Percentiles rank a stretch among this genome's conserved stretches.
phyloP scores from a whole-genome alignment of 2,888 invertebrate genomes.

The Cantharis nigra region DNA sequence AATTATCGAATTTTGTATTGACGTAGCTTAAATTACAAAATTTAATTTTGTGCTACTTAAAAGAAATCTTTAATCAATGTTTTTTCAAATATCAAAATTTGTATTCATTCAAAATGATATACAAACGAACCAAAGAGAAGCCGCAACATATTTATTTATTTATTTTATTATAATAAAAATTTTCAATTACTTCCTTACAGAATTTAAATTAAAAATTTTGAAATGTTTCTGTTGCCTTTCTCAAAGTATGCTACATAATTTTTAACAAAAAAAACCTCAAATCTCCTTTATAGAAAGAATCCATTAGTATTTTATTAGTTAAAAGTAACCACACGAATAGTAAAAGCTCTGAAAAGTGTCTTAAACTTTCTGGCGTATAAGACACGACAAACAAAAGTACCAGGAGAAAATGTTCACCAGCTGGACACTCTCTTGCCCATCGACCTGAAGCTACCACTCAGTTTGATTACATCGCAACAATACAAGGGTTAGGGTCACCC shows the following conservation, averaged over 20 bases:
- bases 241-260: background rate
- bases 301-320: constrained; percentile 25
- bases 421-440: constrained; percentile 26
- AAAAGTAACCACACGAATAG: constrained; percentile 13
- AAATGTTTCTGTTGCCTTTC: background rate
- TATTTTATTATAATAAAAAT: background rate
- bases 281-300: constrained; percentile 8
- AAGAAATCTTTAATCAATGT: background rate
- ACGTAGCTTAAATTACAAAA: background rate
- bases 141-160: background rate
- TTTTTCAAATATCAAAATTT: background rate
- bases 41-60: background rate
- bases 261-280: background rate
- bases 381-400: constrained; percentile 13
- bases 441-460: constrained; percentile 44
- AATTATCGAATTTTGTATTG: background rate
- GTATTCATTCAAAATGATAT: background rate
- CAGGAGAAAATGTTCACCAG: constrained; percentile 21
- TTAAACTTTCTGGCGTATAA: constrained; percentile 9
- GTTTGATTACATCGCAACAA: constrained; percentile 45
- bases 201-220: background rate
- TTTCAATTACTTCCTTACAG: background rate
- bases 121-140: background rate
- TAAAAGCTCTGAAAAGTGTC: constrained; percentile 23
- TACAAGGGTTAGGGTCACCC: constrained; percentile 41